Percentiles rank a stretch among this genome's conserved stretches.
Conservation (phyloP, 2,888 invertebrate species). For the Lutraria lutraria region DNA sequence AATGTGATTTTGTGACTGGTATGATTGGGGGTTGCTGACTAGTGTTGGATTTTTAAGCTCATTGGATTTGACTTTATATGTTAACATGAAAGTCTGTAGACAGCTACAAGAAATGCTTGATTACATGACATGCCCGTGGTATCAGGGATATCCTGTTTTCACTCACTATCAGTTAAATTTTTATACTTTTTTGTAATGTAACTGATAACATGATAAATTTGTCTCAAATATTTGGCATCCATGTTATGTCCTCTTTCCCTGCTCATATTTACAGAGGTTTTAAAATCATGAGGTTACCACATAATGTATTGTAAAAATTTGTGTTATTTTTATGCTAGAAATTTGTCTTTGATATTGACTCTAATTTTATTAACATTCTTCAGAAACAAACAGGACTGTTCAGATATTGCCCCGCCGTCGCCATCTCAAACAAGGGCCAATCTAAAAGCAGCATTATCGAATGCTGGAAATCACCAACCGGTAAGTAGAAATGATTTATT, state of each 20-base stretch:
- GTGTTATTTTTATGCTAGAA: too few relatives aligned
- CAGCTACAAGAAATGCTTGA: too few relatives aligned
- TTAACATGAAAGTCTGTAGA: too few relatives aligned
- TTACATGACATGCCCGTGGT: not conserved
- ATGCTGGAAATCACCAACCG: conserved; percentile 35
- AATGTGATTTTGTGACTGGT: too few relatives aligned
- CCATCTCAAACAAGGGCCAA: conserved; percentile 51
- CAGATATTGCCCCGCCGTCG: not conserved
- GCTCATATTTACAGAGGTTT: not conserved
- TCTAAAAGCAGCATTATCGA: conserved; percentile 53
- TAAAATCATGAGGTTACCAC: not conserved
- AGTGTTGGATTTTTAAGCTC: too few relatives aligned
- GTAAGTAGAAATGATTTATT: conserved; percentile 32
- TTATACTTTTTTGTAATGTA: too few relatives aligned
- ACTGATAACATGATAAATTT: not conserved
- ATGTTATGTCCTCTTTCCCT: not conserved
- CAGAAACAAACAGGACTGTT: not conserved
- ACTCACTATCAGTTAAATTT: not conserved
- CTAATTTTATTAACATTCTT: not conserved
- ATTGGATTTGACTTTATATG: too few relatives aligned
- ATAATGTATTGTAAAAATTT: too few relatives aligned
- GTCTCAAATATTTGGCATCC: not conserved
- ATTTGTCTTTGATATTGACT: not conserved
- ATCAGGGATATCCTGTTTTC: not conserved
- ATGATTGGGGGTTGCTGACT: too few relatives aligned